Evolutionary conservation across 2,797 vertebrate genomes (phyloP), one percentile per base, ranked within the genome.

Genomic region (Mycteria americana): DNA sequence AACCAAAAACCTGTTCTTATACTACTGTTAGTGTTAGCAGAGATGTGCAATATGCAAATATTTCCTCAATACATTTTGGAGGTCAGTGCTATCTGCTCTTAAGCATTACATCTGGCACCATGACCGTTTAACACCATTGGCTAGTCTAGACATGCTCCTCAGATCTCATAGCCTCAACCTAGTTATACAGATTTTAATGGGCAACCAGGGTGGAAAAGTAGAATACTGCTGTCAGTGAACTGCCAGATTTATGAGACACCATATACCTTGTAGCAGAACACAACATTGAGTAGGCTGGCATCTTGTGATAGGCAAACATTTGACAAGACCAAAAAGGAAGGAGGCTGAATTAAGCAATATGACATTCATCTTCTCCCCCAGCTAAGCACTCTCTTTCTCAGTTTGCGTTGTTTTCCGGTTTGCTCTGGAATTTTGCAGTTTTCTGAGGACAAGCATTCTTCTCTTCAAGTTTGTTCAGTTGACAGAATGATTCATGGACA

Each of bases 401-500:
- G 0, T 77, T 88, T 87, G 35, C 13, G 31, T 92, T 88, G 78
- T 77, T 79, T 93, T 97, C 69, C 62, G 92, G n/a, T 73, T 92
- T 93, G 37, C 39, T 94, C 53, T 85, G 51, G 68, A 92, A 95
- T 91, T 87, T 79, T 21, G 15, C 46, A 79, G 64, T 46, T 31
- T 96, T 97, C 72, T 93, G 80, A 95, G 72, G 75, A 95, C 65
- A 95, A 88, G 31, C 18, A 5, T 74, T 92, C 65, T 65, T 91
- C 65, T 28, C 9, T 95, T 95, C 80, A 89, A 92, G 59, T 75
- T 87, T 84, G 23, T 54, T 89, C 56, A 63, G 85, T 24, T 94
- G 74, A 83, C 59, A 96, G 78, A 95, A 95, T 92, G 92, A 96
- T 96, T 96, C 85, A 89, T 77, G 59, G 82, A 75, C 75, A 89